Percentiles rank a stretch among this genome's conserved stretches.
Evolutionary conservation across 1,140 invertebrate genomes (phyloP).

Genomic region (Sinonovacula constricta): DNA sequence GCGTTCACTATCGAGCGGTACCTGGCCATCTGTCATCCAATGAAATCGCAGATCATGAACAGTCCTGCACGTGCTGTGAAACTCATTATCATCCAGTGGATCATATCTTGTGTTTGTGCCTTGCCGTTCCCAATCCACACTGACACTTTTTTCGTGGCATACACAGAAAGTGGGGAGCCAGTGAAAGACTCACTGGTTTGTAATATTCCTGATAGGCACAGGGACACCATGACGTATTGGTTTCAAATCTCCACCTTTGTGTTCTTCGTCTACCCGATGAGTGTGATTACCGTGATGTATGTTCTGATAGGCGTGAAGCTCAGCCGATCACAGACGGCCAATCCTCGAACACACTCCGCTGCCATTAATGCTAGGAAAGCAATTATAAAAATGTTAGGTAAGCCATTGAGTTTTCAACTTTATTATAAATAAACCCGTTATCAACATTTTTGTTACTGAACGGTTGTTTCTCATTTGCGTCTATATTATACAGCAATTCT

Average conservation of each 20-base stretch:
- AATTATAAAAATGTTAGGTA: constrained; percentile 76
- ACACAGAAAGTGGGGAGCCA: constrained; percentile 45
- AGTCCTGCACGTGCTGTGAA: constrained; percentile 87
- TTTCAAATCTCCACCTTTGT: constrained; percentile 77
- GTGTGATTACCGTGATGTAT: constrained; percentile 77
- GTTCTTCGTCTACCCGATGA: constrained; percentile 79
- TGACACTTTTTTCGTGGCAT: constrained; percentile 57
- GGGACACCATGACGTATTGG: constrained; percentile 65
- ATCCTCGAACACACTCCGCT: constrained; percentile 50
- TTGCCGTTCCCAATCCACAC: constrained; percentile 81
- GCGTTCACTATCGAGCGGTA: constrained; percentile 96
- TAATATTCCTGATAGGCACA: constrained; percentile 72
- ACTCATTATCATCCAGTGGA: constrained; percentile 89
- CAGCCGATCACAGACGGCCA: constrained; percentile 34
- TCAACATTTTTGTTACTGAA: not conserved
- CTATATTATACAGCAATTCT: not conserved
- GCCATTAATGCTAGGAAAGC: constrained; percentile 70
- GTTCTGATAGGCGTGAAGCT: constrained; percentile 59
- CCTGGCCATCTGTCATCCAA: constrained; percentile 95
- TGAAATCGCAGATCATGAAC: constrained; percentile 91
- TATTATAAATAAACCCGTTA: not conserved
- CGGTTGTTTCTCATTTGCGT: not conserved
- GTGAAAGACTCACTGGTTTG: constrained; percentile 71
- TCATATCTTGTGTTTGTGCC: constrained; percentile 86
- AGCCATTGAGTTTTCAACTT: constrained; percentile 43